Conservation (phyloP, 2,797 vertebrate genomes). For the Podarcis lilfordi region DNA sequence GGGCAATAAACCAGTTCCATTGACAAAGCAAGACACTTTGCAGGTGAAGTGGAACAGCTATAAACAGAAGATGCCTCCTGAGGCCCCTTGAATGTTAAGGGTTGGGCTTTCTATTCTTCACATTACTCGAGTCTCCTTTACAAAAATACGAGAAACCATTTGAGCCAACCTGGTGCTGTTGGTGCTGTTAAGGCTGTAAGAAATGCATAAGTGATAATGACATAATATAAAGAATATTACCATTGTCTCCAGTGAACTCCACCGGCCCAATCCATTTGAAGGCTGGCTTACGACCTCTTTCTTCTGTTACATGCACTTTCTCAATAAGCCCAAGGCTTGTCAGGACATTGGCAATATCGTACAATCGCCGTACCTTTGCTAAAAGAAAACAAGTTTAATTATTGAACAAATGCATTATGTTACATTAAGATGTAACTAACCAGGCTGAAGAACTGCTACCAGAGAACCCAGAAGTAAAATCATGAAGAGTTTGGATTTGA, state of each 20-base stretch:
- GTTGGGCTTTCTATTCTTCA: neutral
- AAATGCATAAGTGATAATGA: neutral
- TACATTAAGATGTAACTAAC: neutral
- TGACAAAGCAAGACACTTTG: neutral
- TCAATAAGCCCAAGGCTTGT: constrained; percentile 91
- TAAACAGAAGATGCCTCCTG: neutral
- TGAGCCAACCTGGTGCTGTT: neutral
- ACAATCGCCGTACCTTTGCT: constrained; percentile 94
- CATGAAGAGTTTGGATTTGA: neutral
- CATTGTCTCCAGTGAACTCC: constrained; percentile 76
- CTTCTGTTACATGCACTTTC: constrained; percentile 91
- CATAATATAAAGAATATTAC: constrained; percentile 69
- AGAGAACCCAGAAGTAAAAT: neutral
- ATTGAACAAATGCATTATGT: neutral
- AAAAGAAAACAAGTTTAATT: constrained; percentile 41
- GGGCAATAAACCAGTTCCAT: neutral
- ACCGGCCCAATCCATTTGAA: constrained; percentile 94
- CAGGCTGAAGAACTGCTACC: neutral
- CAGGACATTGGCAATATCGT: constrained; percentile 94
- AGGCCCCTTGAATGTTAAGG: neutral
- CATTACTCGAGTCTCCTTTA: neutral
- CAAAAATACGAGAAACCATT: neutral
- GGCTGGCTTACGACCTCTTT: constrained; percentile 90
- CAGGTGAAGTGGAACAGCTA: neutral
- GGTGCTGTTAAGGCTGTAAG: neutral